Conservation (phyloP, 1,140 invertebrate species). For the Mya arenaria region DNA sequence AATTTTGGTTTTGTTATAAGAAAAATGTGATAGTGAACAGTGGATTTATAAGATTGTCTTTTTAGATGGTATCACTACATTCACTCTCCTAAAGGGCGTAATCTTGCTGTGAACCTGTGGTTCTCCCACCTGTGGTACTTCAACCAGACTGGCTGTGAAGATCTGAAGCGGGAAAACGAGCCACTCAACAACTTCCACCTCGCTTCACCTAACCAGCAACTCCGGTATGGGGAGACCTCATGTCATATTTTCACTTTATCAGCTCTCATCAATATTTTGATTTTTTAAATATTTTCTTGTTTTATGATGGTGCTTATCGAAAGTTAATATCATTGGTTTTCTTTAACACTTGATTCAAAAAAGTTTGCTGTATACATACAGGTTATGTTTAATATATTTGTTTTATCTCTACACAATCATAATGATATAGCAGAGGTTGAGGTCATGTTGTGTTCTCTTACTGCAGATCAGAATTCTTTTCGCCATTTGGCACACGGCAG, state of each 20-base stretch:
- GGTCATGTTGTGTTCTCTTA: background rate
- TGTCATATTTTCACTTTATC: too few species aligned
- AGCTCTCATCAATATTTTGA: too few species aligned
- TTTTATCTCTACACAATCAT: background rate
- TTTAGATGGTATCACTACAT: slow-evolving; percentile 80
- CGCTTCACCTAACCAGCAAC: slow-evolving; percentile 59
- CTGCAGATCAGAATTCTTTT: slow-evolving; percentile 24
- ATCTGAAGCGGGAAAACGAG: background rate
- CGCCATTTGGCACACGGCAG: background rate
- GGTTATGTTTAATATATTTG: background rate
- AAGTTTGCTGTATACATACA: background rate
- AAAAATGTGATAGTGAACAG: too few species aligned
- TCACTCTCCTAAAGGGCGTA: slow-evolving; percentile 71
- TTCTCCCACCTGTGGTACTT: slow-evolving; percentile 71
- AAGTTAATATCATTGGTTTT: background rate
- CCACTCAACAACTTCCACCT: slow-evolving; percentile 56
- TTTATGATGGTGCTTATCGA: background rate
- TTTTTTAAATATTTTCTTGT: background rate
- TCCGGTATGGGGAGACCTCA: too few species aligned
- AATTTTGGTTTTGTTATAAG: too few species aligned
- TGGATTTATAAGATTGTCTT: too few species aligned
- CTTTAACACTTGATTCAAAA: background rate
- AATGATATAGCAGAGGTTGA: background rate
- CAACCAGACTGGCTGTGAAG: slow-evolving; percentile 61
- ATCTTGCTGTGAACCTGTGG: slow-evolving; percentile 79